Conservation (phyloP, 2,113 vertebrate genomes). For the Notothenia coriiceps region DNA sequence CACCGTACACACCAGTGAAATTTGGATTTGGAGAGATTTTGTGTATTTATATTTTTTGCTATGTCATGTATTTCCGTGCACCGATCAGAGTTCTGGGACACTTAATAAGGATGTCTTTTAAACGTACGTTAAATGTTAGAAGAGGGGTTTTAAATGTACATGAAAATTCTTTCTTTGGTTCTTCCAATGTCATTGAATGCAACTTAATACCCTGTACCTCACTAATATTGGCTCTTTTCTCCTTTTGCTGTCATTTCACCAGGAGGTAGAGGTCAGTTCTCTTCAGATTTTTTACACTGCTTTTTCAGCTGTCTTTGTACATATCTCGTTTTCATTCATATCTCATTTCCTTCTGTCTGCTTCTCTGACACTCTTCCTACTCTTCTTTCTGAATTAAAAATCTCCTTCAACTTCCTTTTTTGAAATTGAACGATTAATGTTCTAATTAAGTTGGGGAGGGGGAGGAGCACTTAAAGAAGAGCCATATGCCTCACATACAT, state of each 20-base stretch:
- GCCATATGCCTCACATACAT: slow-evolving; percentile 52
- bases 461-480: slow-evolving; percentile 47
- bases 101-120: not conserved
- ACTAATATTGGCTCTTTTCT: slow-evolving; percentile 68
- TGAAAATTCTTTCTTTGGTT: not conserved
- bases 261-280: slow-evolving; percentile 90
- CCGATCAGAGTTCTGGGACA: not conserved
- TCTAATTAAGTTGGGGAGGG: slow-evolving; percentile 51
- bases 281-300: slow-evolving; percentile 40
- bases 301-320: slow-evolving; percentile 50
- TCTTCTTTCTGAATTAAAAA: not conserved
- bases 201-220: slow-evolving; percentile 16
- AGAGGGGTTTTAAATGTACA: slow-evolving; percentile 1
- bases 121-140: not conserved
- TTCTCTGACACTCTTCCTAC: slow-evolving; percentile 19
- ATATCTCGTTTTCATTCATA: slow-evolving; percentile 36
- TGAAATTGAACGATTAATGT: slow-evolving; percentile 70
- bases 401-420: slow-evolving; percentile 51
- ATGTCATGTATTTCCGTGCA: not conserved
- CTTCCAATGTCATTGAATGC: slow-evolving; percentile 37
- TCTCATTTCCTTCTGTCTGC: slow-evolving; percentile 35
- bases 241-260: slow-evolving; percentile 76
- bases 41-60: not conserved
- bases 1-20: no score
- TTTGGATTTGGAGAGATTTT: no score